Evolutionary conservation across 2,797 vertebrate genomes (phyloP), one percentile per base, ranked within the genome.

Genomic region (Parauchenoglanis punctatus): DNA sequence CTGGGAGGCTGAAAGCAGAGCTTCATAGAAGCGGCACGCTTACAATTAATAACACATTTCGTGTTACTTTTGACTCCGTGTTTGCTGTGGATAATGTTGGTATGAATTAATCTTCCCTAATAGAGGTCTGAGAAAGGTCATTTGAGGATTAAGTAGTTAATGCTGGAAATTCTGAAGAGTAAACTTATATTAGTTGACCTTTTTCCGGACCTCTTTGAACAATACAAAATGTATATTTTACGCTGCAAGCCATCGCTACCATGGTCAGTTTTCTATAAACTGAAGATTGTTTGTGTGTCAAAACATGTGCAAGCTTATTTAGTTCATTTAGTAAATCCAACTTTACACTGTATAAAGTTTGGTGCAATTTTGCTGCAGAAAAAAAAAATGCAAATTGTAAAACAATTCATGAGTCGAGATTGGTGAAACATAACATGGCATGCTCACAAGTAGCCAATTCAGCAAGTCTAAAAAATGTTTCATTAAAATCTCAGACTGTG

Each of bases 11-110:
- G 31, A 58, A 68, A 65, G 49, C 31, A 67, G 46, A 67, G 52
- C 67, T 49, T 81, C 8, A 35, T 40, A 25, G 8, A 63, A 23
- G 44, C 59, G 46, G 28, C 68, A 83, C n/a, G 61, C 11, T 67
- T 80, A 70, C 35, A 54, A 87, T 73, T 58, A 68, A 87, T 87
- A 78, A 80, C 31, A 44, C 35, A n/a, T 49, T 76, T 4, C 25
- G 4, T 56, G 52, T 31, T 78, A 46, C 56, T 78, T 87, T 84
- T 63, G 81, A 68, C 54, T 49, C 1, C 2, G 28, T 77, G 78
- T 87, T 87, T 44, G 46, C 63, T 77, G 46, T 68, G 54, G 63
- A 18, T 20, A 44, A 58, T 18, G 49, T 23, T 56, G 8, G 8
- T 78, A 65, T 78, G 52, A 59, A 83, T 84, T 13, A 28, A 59